Base-by-base conservation (phyloP, 2,797 vertebrate species). In the Eulemur rubriventer region DNA sequence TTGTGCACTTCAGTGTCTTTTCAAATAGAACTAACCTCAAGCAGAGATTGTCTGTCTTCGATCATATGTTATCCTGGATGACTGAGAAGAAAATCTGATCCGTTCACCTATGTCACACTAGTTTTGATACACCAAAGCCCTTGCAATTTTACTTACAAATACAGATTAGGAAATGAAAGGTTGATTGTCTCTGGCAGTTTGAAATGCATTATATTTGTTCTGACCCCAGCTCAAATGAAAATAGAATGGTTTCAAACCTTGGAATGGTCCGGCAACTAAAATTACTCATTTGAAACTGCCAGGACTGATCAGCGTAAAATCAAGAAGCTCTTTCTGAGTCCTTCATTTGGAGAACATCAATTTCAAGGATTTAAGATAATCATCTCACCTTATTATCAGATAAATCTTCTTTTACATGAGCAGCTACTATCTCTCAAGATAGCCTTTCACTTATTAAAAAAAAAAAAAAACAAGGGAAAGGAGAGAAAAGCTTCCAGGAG, bases 81-180 rank as follows among this genome's bases (percentile, higher is more conserved):
- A 43, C 59, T 13, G 20, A 90, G 81, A 92, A 95, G 95, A 83
- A 85, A 93, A 30, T 91, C 89, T 85, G 93, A 96, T 96, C 78
- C 0, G 59, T 89, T 87, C 96, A 92, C 96, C 59, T 96, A 84
- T 92, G 80, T 93, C 92, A 95, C 80, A 82, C 92, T 94, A 95
- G 81, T 89, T 97, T 97, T 97, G 91, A 96, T 80, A 59, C 17
- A 67, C 87, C 81, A 61, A 67, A 98, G 90, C 72, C 92, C 52
- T 89, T 95, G 55, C 91, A 61, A 95, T 93, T 96, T 97, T 65
- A 89, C 97, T 97, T 80, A 89, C 38, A 92, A 93, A 96, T 1
- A 11, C 87, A 95, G 95, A 80, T 94, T 94, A 48, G 92, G 63
- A 85, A 80, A 3, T 4, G 48, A 72, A 83, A 96, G 78, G 16